Base-by-base conservation (phyloP, 2,888 invertebrate genomes). In the Liopterus haemorrhoidalis region DNA sequence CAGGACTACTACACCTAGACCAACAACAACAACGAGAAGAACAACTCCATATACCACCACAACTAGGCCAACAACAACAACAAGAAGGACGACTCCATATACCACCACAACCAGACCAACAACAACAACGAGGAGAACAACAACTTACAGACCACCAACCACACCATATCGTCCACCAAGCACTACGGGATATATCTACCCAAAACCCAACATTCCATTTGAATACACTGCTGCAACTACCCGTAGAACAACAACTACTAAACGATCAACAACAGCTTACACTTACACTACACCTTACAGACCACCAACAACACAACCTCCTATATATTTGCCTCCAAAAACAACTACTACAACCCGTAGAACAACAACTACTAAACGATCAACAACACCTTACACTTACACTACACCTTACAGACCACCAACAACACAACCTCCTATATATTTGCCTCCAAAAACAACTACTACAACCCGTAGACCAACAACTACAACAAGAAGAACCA, bases 131-230 rank as follows among this genome's bases (percentile, higher is more conserved):
- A 20, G 24, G 16, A 36, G 36, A 22, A 44, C 44, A 22, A 44
- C 44, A n/a, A 11, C 43, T 8, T 44, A 44, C 12, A 28, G 36
- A 16, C 43, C 43, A 19, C 37, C 43, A 5, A 37, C 31, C 5
- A 41, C 41, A n/a, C n/a, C 41, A 5, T 41, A 41, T 15, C 16
- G 41, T 6, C 44, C 38, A 8, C 38, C 21, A n/a, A 31, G 25
- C 8, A 44, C 44, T 20, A 18, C 33, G 11, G 18, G n/a, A 18
- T 33, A 33, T 33, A 6, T 33, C 4, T 20, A 18, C 3, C 33
- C 33, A 14, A 18, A 1, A 2, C 15, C 11, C 14, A n/a, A 18
- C n/a, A 18, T 12, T n/a, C n/a, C n/a, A n/a, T n/a, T n/a, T n/a
- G n/a, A n/a, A n/a, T n/a, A n/a, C n/a, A n/a, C n/a, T n/a, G 20